Base-by-base conservation (phyloP, 2,797 vertebrate species). In the Crenichthys baileyi region DNA sequence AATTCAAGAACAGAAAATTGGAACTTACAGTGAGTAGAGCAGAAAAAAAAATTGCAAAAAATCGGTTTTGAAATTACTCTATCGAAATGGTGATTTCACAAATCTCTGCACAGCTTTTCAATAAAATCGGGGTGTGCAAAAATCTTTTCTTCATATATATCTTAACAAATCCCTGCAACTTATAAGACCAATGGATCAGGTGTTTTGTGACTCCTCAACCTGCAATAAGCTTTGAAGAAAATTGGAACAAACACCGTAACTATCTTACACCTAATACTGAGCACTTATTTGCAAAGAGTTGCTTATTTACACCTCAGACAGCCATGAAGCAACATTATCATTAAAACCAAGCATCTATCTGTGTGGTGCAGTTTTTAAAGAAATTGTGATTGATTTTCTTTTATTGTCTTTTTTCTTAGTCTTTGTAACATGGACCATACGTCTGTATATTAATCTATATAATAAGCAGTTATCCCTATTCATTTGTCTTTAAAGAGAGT, bases 1-100 rank as follows among this genome's bases (percentile, higher is more conserved):
- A 78, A 86, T n/a, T 20, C 55, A 31, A 56, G 63, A 11, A 29
- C 41, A 76, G 68, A 36, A 78, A 79, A 39, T 75, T 5, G 65
- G 56, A 46, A 26, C 24, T 39, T 79, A 24, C 53, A 46, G 39
- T 31, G 61, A 3, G 2, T 12, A 7, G 67, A 11, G 18, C 41
- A 18, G 74, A 72, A 70, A 77, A 71, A 78, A 36, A 36, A 36
- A 36, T 3, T 2, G 4, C 31, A 36, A 36, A 36, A 36, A 36
- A 36, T 36, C 31, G 31, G 31, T 36, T 36, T 36, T 36, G 31
- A 36, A 36, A 36, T 75, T 18, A 60, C 7, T 80, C 74, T 60
- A 20, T 77, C 48, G 1, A 50, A 50, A 68, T 41, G 44, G 60
- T 76, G 31, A 58, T 79, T 81, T 72, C 15, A 36, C 16, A 68